phyloP scores from a whole-genome alignment of 2,888 invertebrate genomes.

The Pristionchus japonicus region DNA sequence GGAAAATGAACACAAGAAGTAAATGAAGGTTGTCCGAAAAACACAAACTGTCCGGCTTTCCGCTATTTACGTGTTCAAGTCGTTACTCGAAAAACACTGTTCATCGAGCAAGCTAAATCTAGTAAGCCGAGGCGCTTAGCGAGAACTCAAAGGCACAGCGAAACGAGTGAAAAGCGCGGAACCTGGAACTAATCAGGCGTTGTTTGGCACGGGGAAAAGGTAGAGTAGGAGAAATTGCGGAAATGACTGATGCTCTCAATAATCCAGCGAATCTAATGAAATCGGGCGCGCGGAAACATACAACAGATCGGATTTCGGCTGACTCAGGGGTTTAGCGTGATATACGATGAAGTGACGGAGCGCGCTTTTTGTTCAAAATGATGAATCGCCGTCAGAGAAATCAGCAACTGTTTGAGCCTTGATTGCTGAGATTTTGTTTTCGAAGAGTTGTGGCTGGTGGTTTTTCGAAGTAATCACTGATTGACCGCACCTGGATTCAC shows the following conservation, averaged over 20 bases:
- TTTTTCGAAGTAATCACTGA: not conserved
- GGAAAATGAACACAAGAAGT: not conserved
- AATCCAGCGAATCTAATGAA: not conserved
- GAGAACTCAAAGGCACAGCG: not conserved
- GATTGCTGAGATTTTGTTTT: not conserved
- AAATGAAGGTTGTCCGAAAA: too few species aligned
- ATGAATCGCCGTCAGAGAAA: not conserved
- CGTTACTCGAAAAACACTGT: not conserved
- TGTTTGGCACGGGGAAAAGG: not conserved
- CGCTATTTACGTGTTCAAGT: not conserved
- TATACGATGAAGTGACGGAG: not conserved
- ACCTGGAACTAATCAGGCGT: not conserved
- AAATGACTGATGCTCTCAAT: not conserved
- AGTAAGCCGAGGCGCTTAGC: not conserved
- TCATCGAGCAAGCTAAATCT: not conserved
- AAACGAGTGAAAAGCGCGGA: not conserved
- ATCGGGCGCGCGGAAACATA: not conserved
- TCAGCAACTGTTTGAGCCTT: not conserved
- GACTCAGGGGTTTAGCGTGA: not conserved
- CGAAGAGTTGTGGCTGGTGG: not conserved
- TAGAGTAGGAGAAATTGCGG: not conserved
- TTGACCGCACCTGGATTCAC: not conserved
- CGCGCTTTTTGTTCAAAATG: not conserved
- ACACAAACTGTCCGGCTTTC: too few species aligned
- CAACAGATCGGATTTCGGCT: not conserved